phyloP scores from a whole-genome alignment of 1,140 invertebrate species.

The Megathymus violae region DNA sequence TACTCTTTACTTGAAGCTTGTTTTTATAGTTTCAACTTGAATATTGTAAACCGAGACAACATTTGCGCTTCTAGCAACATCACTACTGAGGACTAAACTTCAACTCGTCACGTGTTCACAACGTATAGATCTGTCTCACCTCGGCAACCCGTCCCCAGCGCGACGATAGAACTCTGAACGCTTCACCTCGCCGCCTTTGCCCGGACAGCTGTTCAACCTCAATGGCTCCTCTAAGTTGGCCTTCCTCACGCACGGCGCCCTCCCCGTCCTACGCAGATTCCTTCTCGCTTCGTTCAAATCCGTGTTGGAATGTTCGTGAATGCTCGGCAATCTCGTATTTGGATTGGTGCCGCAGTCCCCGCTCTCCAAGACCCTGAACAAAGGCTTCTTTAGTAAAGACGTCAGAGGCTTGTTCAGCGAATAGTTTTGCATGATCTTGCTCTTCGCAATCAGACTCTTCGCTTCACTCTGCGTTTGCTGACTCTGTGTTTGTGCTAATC shows the following conservation, averaged over 20 bases:
- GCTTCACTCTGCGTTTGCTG: conserved; percentile 10
- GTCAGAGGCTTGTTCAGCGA: conserved; percentile 20
- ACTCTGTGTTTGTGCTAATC: neutral
- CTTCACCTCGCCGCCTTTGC: conserved; percentile 47
- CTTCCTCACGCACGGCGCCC: conserved; percentile 44
- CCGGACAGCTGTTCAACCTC: conserved; percentile 54
- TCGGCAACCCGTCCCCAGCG: conserved; percentile 61
- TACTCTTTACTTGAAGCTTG: too few relatives aligned
- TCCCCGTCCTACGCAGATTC: conserved; percentile 20
- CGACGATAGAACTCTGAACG: conserved; percentile 56
- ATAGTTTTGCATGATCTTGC: conserved; percentile 36
- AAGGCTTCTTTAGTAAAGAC: conserved; percentile 47
- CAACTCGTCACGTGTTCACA: too few relatives aligned
- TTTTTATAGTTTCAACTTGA: too few relatives aligned
- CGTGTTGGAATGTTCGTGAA: conserved; percentile 65
- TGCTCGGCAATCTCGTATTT: conserved; percentile 61
- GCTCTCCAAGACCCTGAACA: conserved; percentile 60
- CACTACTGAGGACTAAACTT: too few relatives aligned
- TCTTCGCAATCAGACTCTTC: conserved; percentile 17
- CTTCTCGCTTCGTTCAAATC: conserved; percentile 47
- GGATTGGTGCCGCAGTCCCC: conserved; percentile 54
- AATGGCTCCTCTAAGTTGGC: conserved; percentile 49
- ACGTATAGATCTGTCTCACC: conserved; percentile 38
- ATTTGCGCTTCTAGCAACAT: too few relatives aligned
- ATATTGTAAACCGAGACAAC: neutral